Conservation (phyloP, 2,797 vertebrate genomes). For the Typhlichthys subterraneus region DNA sequence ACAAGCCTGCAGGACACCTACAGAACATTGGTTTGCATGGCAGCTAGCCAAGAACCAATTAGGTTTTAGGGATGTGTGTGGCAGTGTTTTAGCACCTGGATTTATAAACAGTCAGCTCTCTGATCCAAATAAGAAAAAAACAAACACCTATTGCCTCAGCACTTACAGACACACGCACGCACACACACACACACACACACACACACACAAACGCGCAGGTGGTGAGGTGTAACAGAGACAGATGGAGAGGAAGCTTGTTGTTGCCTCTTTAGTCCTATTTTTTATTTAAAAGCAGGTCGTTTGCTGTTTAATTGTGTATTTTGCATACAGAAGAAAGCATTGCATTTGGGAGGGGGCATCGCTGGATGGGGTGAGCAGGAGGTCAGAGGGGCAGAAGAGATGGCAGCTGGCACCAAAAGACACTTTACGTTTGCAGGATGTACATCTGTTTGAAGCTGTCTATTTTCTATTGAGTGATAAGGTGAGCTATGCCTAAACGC, state of each 20-base stretch:
- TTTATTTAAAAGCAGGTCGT: slow-evolving; percentile 37
- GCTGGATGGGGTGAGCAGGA: slow-evolving; percentile 19
- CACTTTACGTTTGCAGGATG: slow-evolving; percentile 11
- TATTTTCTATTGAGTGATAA: neutral
- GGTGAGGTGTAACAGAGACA: slow-evolving; percentile 37
- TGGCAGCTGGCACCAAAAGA: slow-evolving; percentile 19
- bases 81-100: slow-evolving; percentile 3
- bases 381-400: slow-evolving; percentile 33
- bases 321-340: slow-evolving; percentile 46
- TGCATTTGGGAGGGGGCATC: slow-evolving; percentile 20
- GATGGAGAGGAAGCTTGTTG: slow-evolving; percentile 52
- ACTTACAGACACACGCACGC: neutral
- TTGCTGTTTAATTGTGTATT: slow-evolving; percentile 53
- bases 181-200: slow-evolving; percentile 1
- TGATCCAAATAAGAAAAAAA: slow-evolving; percentile 24
- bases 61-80: slow-evolving; percentile 20
- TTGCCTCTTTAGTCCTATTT: slow-evolving; percentile 43
- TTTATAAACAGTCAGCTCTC: slow-evolving; percentile 41
- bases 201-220: slow-evolving; percentile 21
- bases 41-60: slow-evolving; percentile 34
- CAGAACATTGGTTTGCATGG: slow-evolving; percentile 17
- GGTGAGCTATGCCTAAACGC: too few species aligned
- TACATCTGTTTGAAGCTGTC: slow-evolving; percentile 12
- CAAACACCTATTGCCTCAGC: neutral
- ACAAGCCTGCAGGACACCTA: neutral